Evolutionary conservation across 1,140 invertebrate genomes (phyloP).

Genomic region (Gonioctena quinquepunctata): DNA sequence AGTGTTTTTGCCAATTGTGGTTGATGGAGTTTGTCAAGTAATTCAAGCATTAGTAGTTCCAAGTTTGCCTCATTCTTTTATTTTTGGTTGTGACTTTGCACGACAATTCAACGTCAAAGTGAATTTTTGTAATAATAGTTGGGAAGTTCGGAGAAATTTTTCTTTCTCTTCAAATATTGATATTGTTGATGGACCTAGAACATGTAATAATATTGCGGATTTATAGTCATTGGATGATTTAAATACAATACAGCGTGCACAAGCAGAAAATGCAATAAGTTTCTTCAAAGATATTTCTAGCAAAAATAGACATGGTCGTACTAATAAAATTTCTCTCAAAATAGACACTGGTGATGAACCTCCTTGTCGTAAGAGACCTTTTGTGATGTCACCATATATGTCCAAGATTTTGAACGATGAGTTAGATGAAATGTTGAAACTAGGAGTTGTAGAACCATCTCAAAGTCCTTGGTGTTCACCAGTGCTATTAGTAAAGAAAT

Average conservation of each 20-base stretch:
- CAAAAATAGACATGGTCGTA: background rate
- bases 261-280: too few species aligned
- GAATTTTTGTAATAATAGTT: too few species aligned
- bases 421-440: slow-evolving; percentile 29
- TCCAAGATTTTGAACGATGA: slow-evolving; percentile 25
- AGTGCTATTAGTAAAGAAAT: slow-evolving; percentile 30
- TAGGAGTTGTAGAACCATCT: slow-evolving; percentile 28
- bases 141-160: background rate
- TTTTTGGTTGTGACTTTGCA: too few species aligned
- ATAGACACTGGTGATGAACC: too few species aligned
- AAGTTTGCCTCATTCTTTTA: background rate
- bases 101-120: too few species aligned
- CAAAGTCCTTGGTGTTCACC: slow-evolving; percentile 26
- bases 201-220: too few species aligned
- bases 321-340: too few species aligned
- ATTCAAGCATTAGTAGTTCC: background rate
- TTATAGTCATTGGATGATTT: too few species aligned
- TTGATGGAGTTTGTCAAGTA: background rate
- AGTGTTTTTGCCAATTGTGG: background rate
- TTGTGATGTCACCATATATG: slow-evolving; percentile 28
- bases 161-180: background rate
- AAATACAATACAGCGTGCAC: too few species aligned
- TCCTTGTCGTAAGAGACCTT: too few species aligned
- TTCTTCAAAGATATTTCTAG: too few species aligned
- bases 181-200: background rate